Evolutionary conservation across 53 echinoderm and acorn worm species (phyloP), one percentile per base, ranked within the genome.

Genomic region (Apostichopus leukothele): DNA sequence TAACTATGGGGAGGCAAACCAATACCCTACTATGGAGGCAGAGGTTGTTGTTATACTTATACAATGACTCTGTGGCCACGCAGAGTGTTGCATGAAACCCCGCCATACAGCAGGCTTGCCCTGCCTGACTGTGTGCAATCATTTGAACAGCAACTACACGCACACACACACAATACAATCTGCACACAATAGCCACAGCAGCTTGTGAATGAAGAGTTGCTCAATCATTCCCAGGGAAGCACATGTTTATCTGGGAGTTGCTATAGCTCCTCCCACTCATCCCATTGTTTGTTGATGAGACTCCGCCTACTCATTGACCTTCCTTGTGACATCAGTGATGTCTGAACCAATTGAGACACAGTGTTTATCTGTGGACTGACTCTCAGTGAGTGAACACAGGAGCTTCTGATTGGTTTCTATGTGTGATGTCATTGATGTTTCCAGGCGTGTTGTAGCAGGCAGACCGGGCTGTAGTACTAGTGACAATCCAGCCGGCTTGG

Each of bases 281-380:
- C 13, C 81, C 81, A 81, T 81, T 81, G 81, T 81, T 81, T 81
- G 81, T 25, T 81, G 81, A 81, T 81, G 81, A 81, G 81, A 59
- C 81, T 81, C 81, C 81, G 7, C 81, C 81, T 81, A 81, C 81
- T 81, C 81, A 81, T 81, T 81, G 81, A 81, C 81, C 81, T 81
- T 53, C 54, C 52, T 81, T 14, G 50, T 81, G 81, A 81, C 81
- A 81, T 81, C 81, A 81, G 59, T 81, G 81, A 54, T n/a, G 59
- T 81, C 12, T n/a, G 20, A 81, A 26, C 81, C 81, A 81, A 81
- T 81, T 19, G 81, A n/a, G 23, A 55, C 18, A 14, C 19, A 54
- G 54, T 81, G 81, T 55, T 18, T 53, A n/a, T 54, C 81, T 54
- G 59, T 81, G 55, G 16, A 23, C 55, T 59, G 81, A 81, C 81